Base-by-base conservation (phyloP, 1,140 invertebrate species). In the Harpegnathos saltator region DNA sequence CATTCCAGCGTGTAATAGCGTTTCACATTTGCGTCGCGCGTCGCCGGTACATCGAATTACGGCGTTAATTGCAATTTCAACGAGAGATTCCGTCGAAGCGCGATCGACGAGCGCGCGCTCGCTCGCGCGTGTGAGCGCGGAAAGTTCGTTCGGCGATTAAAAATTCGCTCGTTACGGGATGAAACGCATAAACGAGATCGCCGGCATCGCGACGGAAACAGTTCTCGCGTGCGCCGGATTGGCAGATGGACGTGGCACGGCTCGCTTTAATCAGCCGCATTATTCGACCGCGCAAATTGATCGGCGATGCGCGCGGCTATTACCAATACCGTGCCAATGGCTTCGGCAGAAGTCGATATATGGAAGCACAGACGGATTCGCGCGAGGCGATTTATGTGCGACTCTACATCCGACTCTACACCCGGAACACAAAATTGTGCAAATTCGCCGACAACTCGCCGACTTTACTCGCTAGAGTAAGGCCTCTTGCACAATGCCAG, bases 141-240 rank as follows among this genome's bases (percentile, higher is more conserved):
- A 75, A 65, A 4, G 14, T 52, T 65, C 3, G 7, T 22, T 19
- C 22, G 12, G 22, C 63, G 63, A 75, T 75, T 50, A 65, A 66
- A 77, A 54, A 54, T 38, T 29, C n/a, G 7, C 65, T 75, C 63
- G 9, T 22, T 22, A 63, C 44, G 1, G 12, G 33, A 52, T 75
- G 17, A 54, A 17, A 65, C 38, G 29, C 12, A 12, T 50, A 29
- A n/a, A 11, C 1, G 38, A 12, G 52, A 75, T 12, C 29, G 3
- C 29, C 29, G 2, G 26, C n/a, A n/a, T 19, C 11, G 14, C 22
- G 17, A 33, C 50, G 24, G 24, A 65, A 72, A 19, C 15, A n/a
- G 14, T 72, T 33, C 50, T 65, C n/a, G 38, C 38, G 9, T n/a
- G n/a, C n/a, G 44, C 11, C 4, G 11, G 24, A 63, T 38, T 54